A percentile compares a stretch with the other conserved stretches of the same genome.
Conservation (phyloP, 2,797 vertebrate genomes). For the Tangara arthus region DNA sequence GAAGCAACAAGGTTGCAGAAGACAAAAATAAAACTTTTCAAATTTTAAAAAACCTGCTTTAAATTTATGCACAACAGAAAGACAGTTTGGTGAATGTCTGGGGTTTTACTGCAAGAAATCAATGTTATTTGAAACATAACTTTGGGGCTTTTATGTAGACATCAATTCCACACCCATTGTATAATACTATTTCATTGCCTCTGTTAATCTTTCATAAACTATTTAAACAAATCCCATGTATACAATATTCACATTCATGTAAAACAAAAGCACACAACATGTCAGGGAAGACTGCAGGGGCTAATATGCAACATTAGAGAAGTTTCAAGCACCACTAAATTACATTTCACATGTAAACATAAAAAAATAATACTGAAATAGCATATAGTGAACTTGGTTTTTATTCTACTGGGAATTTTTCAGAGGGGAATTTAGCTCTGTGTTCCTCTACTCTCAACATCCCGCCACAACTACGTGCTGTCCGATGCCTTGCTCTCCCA, state of each 20-base stretch:
- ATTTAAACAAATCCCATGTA: not conserved
- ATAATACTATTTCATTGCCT: not conserved
- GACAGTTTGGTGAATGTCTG: not conserved
- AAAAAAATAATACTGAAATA: not conserved
- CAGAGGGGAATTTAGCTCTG: not conserved
- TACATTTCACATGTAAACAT: not conserved
- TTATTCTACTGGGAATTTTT: not conserved
- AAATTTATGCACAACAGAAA: not conserved
- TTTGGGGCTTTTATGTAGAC: not conserved
- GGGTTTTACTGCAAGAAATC: not conserved
- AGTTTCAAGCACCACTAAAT: not conserved
- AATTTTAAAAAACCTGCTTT: not conserved
- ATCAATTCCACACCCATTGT: not conserved
- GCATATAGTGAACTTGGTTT: not conserved
- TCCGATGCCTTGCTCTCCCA: not conserved
- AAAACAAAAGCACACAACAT: not conserved
- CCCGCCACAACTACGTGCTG: fast-evolving
- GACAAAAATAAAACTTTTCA: not conserved
- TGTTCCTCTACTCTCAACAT: not conserved
- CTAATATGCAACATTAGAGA: not conserved
- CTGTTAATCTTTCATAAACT: not conserved
- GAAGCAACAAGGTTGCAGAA: not conserved
- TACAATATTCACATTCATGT: not conserved
- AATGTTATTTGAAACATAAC: not conserved
- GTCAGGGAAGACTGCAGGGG: not conserved